Base-by-base conservation (phyloP, 2,888 invertebrate species). In the Cryptophagus acutangulus region DNA sequence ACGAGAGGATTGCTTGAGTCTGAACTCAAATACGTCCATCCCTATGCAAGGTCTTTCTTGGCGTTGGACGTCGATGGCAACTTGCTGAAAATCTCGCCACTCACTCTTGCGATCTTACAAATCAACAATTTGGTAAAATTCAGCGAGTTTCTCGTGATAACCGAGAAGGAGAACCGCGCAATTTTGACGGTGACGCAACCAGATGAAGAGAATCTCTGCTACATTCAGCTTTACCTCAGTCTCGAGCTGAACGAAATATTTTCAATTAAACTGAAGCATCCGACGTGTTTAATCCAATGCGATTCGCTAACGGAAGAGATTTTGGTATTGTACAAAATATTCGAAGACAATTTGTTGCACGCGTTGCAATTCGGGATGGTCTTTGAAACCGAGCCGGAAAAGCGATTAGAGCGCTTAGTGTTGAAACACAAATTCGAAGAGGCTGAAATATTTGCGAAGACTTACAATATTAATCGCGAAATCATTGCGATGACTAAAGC, bases 401-500 rank as follows among this genome's bases (percentile, higher is more conserved):
- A 62, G 44, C 67, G 73, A 43, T 60, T 75, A 8, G 61, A 66
- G 36, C 59, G 72, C 48, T 60, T 76, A 35, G 51, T 76, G 13
- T 63, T 64, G 35, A 63, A 68, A 47, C 60, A 63, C 29, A 65
- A 68, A 49, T 74, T 72, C 51, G 66, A 70, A 6, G 71, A 72
- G 54, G 76, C 75, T 2, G 69, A 71, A 54, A 45, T 54, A 13
- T 75, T 74, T 56, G 74, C 74, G 1, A 55, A 46, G 28, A 57
- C 58, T 17, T 73, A 70, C 52, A 57, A 63, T 36, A 57, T 76
- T 14, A 60, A 71, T 45, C 39, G 38, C 1, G 46, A 62, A 20
- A 64, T 70, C 38, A 49, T 62, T 6, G 64, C 73, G 36, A 67
- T 64, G 43, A 71, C 71, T 2, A 71, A 71, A 57, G 72, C 71